Conservation (phyloP, 2,113 vertebrate genomes). For the Pelusios castaneus region DNA sequence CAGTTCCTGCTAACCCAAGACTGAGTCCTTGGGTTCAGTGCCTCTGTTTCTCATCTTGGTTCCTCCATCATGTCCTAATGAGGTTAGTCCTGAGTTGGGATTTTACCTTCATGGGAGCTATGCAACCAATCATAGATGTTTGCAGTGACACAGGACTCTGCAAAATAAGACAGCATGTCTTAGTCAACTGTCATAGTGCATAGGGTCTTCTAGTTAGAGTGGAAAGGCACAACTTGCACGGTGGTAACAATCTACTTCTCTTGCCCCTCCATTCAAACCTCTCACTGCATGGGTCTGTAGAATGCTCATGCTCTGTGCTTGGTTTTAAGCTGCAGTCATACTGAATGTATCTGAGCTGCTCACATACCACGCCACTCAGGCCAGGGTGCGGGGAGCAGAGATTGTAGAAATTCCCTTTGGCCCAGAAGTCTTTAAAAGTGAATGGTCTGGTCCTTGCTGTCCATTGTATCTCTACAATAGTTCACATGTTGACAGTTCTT, state of each 20-base stretch:
- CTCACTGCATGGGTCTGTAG: background rate
- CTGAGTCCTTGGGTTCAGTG: background rate
- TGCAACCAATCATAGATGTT: background rate
- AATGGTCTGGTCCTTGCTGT: background rate
- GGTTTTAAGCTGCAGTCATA: background rate
- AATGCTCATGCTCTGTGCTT: background rate
- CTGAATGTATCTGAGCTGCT: background rate
- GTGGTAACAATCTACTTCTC: background rate
- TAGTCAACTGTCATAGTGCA: background rate
- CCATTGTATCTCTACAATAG: background rate
- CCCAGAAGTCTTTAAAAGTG: background rate
- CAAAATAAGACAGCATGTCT: background rate
- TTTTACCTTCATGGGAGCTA: background rate
- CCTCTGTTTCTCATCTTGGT: background rate
- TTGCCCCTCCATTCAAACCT: background rate
- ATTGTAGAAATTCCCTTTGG: background rate
- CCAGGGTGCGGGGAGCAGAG: background rate
- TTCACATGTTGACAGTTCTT: background rate
- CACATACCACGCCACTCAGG: background rate
- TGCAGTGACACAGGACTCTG: background rate
- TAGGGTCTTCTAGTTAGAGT: background rate
- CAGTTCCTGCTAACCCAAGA: background rate
- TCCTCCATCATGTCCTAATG: background rate
- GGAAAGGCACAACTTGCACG: background rate
- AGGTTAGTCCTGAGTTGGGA: background rate